Evolutionary conservation across 2,888 invertebrate species (phyloP).

Genomic region (Acleris literana): DNA sequence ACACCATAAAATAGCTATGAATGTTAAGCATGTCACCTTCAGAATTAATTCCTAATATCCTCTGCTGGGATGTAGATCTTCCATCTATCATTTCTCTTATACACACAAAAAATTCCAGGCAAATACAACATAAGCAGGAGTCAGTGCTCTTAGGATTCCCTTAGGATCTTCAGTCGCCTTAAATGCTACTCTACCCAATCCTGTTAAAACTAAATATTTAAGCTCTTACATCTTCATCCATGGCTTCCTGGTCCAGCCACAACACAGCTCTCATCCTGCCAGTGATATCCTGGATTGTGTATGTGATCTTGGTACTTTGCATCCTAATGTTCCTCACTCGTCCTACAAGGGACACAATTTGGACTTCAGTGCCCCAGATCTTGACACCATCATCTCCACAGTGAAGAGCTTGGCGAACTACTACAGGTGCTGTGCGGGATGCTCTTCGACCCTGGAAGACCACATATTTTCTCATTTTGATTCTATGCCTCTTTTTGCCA

Average conservation of each 20-base stretch:
- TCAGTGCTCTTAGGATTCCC: too few relatives aligned
- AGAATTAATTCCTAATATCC: too few relatives aligned
- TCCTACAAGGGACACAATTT: slow-evolving; percentile 74
- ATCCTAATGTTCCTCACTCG: slow-evolving; percentile 71
- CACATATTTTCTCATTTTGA: too few relatives aligned
- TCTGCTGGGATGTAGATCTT: too few relatives aligned
- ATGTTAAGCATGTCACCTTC: too few relatives aligned
- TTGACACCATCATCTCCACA: slow-evolving; percentile 77
- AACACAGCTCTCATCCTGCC: slow-evolving; percentile 78
- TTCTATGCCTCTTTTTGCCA: too few relatives aligned
- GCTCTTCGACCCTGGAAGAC: slow-evolving; percentile 64
- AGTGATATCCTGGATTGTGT: slow-evolving; percentile 79
- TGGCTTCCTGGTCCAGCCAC: slow-evolving; percentile 77
- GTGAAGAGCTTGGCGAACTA: slow-evolving; percentile 76
- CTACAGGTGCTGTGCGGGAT: slow-evolving; percentile 77
- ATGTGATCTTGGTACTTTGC: slow-evolving; percentile 79
- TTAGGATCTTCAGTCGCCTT: too few relatives aligned
- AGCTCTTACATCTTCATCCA: slow-evolving; percentile 72
- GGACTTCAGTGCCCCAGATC: slow-evolving; percentile 80
- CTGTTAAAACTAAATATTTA: background rate
- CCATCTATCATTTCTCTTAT: too few relatives aligned
- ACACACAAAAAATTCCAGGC: too few relatives aligned
- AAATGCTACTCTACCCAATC: too few relatives aligned
- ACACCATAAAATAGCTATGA: too few relatives aligned
- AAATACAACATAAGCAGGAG: too few relatives aligned